Conservation (phyloP, 1,140 invertebrate species). For the Drosophila ananassae region DNA sequence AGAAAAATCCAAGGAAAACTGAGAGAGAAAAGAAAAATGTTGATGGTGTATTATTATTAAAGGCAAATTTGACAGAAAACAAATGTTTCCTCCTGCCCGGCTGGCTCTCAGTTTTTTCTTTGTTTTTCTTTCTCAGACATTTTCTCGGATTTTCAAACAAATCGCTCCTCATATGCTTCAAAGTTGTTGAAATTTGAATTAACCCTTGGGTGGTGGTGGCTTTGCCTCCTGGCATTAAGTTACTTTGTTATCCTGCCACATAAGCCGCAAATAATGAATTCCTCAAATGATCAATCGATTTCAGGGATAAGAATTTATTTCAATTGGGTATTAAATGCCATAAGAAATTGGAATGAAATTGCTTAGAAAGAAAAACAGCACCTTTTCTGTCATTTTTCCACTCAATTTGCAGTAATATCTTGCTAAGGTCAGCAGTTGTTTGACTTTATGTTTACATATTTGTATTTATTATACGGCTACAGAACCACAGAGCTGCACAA, state of each 20-base stretch:
- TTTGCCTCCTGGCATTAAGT: conserved; percentile 11
- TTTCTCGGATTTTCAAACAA: conserved; percentile 53
- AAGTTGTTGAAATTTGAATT: conserved; percentile 67
- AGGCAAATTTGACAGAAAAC: conserved; percentile 81
- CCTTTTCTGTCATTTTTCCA: conserved; percentile 5
- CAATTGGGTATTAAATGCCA: conserved; percentile 1
- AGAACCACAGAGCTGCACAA: conserved; percentile 6
- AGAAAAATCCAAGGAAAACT: conserved; percentile 32
- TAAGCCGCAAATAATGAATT: conserved; percentile 16
- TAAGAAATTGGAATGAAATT: neutral
- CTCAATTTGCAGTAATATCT: conserved; percentile 31
- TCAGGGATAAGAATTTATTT: neutral
- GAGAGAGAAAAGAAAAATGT: conserved; percentile 29
- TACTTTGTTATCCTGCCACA: neutral
- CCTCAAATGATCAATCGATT: conserved; percentile 17
- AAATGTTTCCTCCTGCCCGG: conserved; percentile 63
- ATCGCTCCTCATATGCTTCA: conserved; percentile 55
- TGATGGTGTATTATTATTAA: conserved; percentile 77
- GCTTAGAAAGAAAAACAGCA: too few relatives aligned
- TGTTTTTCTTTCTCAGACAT: conserved; percentile 29
- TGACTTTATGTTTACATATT: conserved; percentile 43
- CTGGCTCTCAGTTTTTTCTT: conserved; percentile 20
- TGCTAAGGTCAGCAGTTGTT: conserved; percentile 25
- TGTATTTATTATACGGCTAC: conserved; percentile 38
- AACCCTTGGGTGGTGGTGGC: conserved; percentile 36